Evolutionary conservation across 2,888 invertebrate genomes (phyloP).

Genomic region (Phrixothrix hirtus): DNA sequence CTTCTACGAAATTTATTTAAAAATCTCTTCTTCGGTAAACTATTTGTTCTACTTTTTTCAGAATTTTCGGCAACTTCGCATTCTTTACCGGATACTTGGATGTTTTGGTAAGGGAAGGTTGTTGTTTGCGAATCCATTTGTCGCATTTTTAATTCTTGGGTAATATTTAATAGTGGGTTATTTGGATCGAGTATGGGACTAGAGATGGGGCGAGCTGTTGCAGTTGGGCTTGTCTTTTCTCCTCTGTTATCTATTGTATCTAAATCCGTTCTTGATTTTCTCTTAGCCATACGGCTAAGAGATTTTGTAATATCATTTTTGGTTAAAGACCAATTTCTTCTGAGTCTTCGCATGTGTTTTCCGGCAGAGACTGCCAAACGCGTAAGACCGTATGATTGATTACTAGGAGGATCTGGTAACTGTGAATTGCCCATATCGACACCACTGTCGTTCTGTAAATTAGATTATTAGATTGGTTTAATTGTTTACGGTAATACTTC

Average conservation of each 20-base stretch:
- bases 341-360: constrained; percentile 67
- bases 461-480: background rate
- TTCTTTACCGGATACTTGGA: constrained; percentile 17
- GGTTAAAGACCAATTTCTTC: constrained; percentile 63
- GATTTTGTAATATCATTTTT: constrained; percentile 65
- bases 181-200: constrained; percentile 10
- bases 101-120: constrained; percentile 25
- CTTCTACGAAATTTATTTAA: constrained; percentile 65
- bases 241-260: constrained; percentile 38
- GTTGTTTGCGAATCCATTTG: constrained; percentile 7
- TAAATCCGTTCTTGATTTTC: constrained; percentile 49
- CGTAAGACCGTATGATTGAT: constrained; percentile 63
- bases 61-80: constrained; percentile 11
- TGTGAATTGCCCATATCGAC: constrained; percentile 60
- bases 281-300: constrained; percentile 56
- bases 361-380: constrained; percentile 66
- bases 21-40: constrained; percentile 42
- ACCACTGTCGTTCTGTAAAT: constrained; percentile 55
- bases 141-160: constrained; percentile 16
- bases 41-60: constrained; percentile 30
- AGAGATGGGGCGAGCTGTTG: constrained; percentile 8
- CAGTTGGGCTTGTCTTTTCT: constrained; percentile 8
- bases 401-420: constrained; percentile 64
- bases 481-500: too few species aligned
- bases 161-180: constrained; percentile 6